Base-by-base conservation (phyloP, 1,140 invertebrate genomes). In the Galleria mellonella region DNA sequence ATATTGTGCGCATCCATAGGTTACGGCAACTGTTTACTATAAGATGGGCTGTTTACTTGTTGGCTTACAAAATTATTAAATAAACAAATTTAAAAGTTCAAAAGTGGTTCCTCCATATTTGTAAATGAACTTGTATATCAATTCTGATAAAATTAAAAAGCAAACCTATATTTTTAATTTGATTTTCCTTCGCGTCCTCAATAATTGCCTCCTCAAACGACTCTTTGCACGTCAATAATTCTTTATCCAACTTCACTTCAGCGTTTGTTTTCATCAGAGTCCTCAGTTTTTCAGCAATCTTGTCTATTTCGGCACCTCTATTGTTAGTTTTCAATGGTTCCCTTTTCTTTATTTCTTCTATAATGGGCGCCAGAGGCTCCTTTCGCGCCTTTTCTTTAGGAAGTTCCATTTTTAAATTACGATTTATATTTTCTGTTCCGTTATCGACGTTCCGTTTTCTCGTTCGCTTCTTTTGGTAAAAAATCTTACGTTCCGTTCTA, bases 261-360 rank as follows among this genome's bases (percentile, higher is more conserved):
- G 53, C 55, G 7, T 55, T 74, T 3, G 41, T 72, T 37, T 67
- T 65, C 9, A 81, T 70, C 11, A 82, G 42, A 47, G 66, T 78
- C 38, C 77, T 82, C 0, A 84, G 38, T 58, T 84, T 84, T 55
- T 83, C 81, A 0, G 81, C 81, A n/a, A 84, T 84, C 52, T 84
- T 84, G 38, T 82, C 70, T 12, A 84, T 84, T 47, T 82, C 81
- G 2, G 52, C 62, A 9, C 76, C 56, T 6, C 63, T 71, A 32
- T 63, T 72, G 4, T 46, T 44, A n/a, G 47, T 67, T 56, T 90
- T 87, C 37, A 72, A 70, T 43, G 65, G 57, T 13, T 78, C 72
- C 10, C 72, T 47, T 15, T 55, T 74, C 46, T 69, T 75, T 39
- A 82, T 72, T 52, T 81, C 77, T 32, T 82, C 75, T 15, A 82